A percentile compares a stretch with the other conserved stretches of the same genome.
Evolutionary conservation across 2,888 invertebrate species (phyloP).

Genomic region (Lepas anatifera): DNA sequence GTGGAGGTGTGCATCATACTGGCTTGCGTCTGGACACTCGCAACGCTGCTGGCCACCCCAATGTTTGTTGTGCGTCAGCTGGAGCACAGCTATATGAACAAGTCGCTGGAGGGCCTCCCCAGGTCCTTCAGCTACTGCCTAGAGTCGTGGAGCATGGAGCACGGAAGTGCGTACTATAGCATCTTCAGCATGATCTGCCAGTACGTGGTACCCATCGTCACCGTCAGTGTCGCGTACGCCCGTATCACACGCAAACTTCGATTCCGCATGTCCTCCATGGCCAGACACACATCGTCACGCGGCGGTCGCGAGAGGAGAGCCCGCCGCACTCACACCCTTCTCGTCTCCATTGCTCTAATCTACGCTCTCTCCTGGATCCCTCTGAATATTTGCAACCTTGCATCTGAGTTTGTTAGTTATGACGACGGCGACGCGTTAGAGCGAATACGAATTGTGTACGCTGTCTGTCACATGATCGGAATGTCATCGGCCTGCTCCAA

Average conservation of each 20-base stretch:
- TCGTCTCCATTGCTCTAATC: constrained; percentile 72
- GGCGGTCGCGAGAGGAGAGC: constrained; percentile 51
- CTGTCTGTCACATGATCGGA: constrained; percentile 53
- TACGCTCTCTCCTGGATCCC: constrained; percentile 87
- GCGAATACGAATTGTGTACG: constrained; percentile 44
- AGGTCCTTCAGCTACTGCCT: constrained; percentile 57
- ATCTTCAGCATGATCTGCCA: constrained; percentile 70
- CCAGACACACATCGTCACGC: constrained; percentile 18
- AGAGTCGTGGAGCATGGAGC: constrained; percentile 57
- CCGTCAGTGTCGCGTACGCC: constrained; percentile 67
- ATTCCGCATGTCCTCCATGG: constrained; percentile 40
- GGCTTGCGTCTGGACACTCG: constrained; percentile 34
- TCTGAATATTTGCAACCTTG: constrained; percentile 70
- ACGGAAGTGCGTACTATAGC: constrained; percentile 64
- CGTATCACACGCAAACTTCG: constrained; percentile 67
- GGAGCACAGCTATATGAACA: constrained; percentile 40
- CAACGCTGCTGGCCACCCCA: constrained; percentile 63
- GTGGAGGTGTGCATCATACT: constrained; percentile 60
- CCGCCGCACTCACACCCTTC: constrained; percentile 71
- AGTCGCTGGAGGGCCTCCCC: constrained; percentile 39
- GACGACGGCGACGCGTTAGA: constrained; percentile 31
- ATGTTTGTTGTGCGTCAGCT: constrained; percentile 45
- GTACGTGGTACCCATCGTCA: constrained; percentile 68
- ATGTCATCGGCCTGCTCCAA: constrained; percentile 87
- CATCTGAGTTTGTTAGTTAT: constrained; percentile 50